A percentile compares a stretch with the other conserved stretches of the same genome.
These are phyloP conservation scores for Steinernema khuongi DNA, from an alignment of 1,140 invertebrate genomes.

Conservation along the genomic window DNA sequence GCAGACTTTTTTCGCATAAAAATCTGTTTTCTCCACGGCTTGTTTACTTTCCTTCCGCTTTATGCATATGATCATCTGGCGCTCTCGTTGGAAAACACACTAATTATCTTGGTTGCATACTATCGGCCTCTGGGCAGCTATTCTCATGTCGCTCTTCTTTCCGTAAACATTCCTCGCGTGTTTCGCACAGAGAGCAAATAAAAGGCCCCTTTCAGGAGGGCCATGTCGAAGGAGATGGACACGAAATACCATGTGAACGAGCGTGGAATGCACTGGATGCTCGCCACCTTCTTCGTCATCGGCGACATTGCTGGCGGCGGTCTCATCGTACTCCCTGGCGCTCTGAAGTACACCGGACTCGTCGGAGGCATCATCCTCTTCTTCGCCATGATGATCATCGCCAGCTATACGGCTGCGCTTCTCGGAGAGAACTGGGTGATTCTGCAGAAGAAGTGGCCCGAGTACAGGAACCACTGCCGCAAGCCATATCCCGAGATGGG, in stretches of 20 bases:
- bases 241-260: slow-evolving; percentile 28
- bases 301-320: slow-evolving; percentile 73
- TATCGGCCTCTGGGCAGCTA: no score
- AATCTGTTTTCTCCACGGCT: no score
- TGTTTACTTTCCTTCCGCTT: no score
- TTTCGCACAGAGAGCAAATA: no score
- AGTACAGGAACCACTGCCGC: slow-evolving; percentile 65
- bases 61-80: no score
- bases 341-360: slow-evolving; percentile 58
- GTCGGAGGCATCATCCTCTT: not conserved
- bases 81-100: no score
- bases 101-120: no score
- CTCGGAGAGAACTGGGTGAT: slow-evolving; percentile 71
- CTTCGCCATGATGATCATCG: slow-evolving; percentile 30
- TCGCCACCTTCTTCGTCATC: slow-evolving; percentile 68
- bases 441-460: slow-evolving; percentile 67
- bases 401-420: slow-evolving; percentile 55
- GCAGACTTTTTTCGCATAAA: no score
- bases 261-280: slow-evolving; percentile 58
- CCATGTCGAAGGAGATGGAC: not conserved
- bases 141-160: no score
- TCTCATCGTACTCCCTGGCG: slow-evolving; percentile 68
- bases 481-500: slow-evolving; percentile 71
- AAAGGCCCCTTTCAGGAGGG: not conserved
- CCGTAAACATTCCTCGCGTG: no score